These are phyloP conservation scores for Camponotus pennsylvanicus DNA, from an alignment of 1,140 invertebrate genomes.

Conservation along the genomic window DNA sequence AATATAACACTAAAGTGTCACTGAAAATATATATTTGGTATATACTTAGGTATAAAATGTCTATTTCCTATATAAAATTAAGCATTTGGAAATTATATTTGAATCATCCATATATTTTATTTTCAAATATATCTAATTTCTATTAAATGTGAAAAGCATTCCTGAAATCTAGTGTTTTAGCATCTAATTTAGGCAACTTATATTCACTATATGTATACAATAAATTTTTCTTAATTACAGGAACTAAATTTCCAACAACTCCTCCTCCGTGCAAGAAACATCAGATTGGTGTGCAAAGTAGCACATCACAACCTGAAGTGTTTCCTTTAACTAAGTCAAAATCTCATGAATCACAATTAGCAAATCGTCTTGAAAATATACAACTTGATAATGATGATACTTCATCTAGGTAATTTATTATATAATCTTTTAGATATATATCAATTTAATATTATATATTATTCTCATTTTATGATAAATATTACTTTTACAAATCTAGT, in stretches of 20 bases:
- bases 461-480: slow-evolving; percentile 2
- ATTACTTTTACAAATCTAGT: slow-evolving; percentile 26
- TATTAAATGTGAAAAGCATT: background rate
- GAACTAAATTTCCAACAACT: slow-evolving; percentile 91
- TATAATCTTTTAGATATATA: background rate
- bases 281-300: slow-evolving; percentile 86
- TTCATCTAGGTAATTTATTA: slow-evolving; percentile 75
- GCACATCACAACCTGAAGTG: slow-evolving; percentile 86
- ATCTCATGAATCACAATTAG: slow-evolving; percentile 96
- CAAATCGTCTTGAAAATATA: slow-evolving; percentile 87
- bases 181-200: background rate
- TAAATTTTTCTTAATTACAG: slow-evolving; percentile 66
- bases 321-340: slow-evolving; percentile 95
- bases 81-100: too few species aligned
- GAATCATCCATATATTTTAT: too few species aligned
- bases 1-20: slow-evolving; percentile 17
- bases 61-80: too few species aligned
- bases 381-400: slow-evolving; percentile 85
- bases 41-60: background rate
- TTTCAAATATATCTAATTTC: too few species aligned
- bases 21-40: slow-evolving; percentile 29
- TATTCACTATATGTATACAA: background rate
- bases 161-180: background rate
- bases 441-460: slow-evolving; percentile 16
- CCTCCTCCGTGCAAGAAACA: slow-evolving; percentile 92